Percentiles rank a stretch among this genome's conserved stretches.
Conservation (phyloP, 2,888 invertebrate genomes). For the Brassicogethes aeneus region DNA sequence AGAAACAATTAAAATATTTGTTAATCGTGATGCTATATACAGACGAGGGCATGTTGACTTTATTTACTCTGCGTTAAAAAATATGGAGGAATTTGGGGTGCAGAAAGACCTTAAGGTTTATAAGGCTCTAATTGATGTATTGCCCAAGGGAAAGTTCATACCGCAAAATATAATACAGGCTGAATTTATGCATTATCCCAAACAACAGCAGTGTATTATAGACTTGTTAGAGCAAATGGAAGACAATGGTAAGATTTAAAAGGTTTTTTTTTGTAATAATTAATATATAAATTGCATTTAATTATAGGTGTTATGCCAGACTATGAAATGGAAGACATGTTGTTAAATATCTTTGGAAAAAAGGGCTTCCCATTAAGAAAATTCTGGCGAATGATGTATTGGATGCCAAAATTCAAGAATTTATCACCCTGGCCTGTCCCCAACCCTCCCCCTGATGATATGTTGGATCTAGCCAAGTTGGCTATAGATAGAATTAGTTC, state of each 20-base stretch:
- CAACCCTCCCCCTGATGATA: slow-evolving; percentile 65
- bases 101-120: slow-evolving; percentile 80
- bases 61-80: slow-evolving; percentile 78
- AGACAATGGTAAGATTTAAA: slow-evolving; percentile 52
- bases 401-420: slow-evolving; percentile 92
- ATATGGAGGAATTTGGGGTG: slow-evolving; percentile 86
- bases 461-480: slow-evolving; percentile 67
- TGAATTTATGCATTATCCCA: slow-evolving; percentile 89
- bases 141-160: slow-evolving; percentile 85
- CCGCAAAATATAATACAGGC: slow-evolving; percentile 75
- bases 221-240: slow-evolving; percentile 93
- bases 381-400: slow-evolving; percentile 76
- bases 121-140: slow-evolving; percentile 72
- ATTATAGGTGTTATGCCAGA: slow-evolving; percentile 72
- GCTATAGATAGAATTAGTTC: slow-evolving; percentile 78
- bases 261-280: slow-evolving; percentile 30
- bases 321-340: slow-evolving; percentile 72
- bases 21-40: slow-evolving; percentile 51
- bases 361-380: slow-evolving; percentile 64
- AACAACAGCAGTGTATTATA: slow-evolving; percentile 91
- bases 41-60: slow-evolving; percentile 89
- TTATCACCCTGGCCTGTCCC: slow-evolving; percentile 81
- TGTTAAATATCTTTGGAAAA: slow-evolving; percentile 77
- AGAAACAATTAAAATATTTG: slow-evolving; percentile 66
- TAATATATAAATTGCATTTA: neutral